Evolutionary conservation across 2,797 vertebrate genomes (phyloP).

Genomic region (Mormyrops boulengeri): DNA sequence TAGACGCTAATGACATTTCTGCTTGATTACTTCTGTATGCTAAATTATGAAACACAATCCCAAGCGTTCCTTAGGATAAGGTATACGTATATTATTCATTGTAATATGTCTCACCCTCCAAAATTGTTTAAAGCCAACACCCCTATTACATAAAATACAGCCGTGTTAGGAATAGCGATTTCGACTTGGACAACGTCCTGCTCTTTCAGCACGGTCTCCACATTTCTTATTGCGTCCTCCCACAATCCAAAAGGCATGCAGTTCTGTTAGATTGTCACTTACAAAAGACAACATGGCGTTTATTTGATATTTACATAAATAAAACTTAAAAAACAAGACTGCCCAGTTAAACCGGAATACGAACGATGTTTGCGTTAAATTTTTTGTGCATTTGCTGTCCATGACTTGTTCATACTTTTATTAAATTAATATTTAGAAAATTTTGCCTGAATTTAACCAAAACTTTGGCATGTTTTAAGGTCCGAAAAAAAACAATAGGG

Average conservation of each 20-base stretch:
- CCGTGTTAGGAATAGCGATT: background rate
- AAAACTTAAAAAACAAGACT: background rate
- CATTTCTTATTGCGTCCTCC: background rate
- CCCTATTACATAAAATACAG: background rate
- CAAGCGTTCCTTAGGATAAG: background rate
- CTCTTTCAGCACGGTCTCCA: background rate
- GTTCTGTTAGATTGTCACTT: background rate
- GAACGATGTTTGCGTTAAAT: background rate
- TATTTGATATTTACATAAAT: background rate
- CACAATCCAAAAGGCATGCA: background rate
- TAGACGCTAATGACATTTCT: background rate
- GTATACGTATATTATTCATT: background rate
- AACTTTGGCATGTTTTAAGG: background rate
- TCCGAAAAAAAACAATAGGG: background rate
- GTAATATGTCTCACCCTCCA: background rate
- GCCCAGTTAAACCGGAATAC: background rate
- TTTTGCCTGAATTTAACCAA: background rate
- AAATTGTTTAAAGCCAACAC: background rate
- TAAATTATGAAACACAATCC: conserved; percentile 9
- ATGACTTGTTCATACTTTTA: background rate
- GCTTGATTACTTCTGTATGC: conserved; percentile 15
- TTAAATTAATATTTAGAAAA: background rate
- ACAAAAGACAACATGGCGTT: background rate
- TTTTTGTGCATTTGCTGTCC: background rate
- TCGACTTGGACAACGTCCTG: background rate